phyloP scores from a whole-genome alignment of 2,113 vertebrate species.

The Neopipo cinnamomea region DNA sequence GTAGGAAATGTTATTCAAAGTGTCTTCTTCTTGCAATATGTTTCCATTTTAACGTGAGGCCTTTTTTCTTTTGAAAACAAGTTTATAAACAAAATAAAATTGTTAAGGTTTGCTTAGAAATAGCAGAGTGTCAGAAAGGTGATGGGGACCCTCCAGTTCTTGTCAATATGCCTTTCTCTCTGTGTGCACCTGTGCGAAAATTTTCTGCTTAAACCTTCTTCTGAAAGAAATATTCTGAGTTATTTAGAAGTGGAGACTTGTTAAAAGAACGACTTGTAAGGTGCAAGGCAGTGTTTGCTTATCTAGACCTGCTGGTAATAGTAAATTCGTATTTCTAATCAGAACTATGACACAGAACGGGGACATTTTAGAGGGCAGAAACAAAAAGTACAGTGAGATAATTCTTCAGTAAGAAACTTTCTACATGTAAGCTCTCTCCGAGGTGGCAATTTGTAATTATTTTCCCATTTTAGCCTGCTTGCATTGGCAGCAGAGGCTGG shows the following conservation, averaged over 20 bases:
- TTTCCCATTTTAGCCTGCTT: not conserved
- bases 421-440: not conserved
- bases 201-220: not conserved
- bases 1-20: not conserved
- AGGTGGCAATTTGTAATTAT: not conserved
- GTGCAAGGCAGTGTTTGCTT: not conserved
- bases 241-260: not conserved
- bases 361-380: not conserved
- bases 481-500: fast-evolving
- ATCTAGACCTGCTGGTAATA: not conserved
- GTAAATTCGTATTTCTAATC: not conserved
- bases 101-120: not conserved
- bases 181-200: not conserved
- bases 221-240: not conserved
- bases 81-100: not conserved
- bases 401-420: not conserved
- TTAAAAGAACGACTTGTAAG: not conserved
- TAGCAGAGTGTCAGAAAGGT: not conserved
- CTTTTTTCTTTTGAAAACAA: not conserved
- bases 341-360: not conserved
- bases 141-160: not conserved
- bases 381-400: not conserved
- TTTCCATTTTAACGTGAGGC: not conserved
- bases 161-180: not conserved
- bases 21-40: not conserved